Evolutionary conservation across 2,113 vertebrate genomes (phyloP), one percentile per base, ranked within the genome.

Genomic region (Alectura lathami): DNA sequence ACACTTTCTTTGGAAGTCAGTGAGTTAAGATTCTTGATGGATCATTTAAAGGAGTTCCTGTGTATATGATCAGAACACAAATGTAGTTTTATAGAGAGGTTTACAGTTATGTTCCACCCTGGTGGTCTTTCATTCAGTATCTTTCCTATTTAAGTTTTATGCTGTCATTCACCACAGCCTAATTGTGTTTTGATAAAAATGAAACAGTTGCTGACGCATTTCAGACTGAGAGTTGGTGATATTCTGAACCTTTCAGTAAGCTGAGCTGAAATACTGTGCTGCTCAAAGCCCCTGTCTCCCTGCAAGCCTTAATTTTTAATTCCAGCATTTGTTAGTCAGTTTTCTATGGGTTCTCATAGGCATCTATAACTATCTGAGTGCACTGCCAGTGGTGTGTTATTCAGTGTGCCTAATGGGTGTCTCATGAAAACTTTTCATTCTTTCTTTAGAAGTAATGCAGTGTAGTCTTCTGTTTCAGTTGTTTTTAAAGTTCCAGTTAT

Each of bases 111-210:
- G 95, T 97, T 98, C 98, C 94, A 97, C 97, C 83, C 86, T 97
- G 98, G 98, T 98, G 98, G 98, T 98, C 98, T 98, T 97, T 97
- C 91, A 87, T 90, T 88, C 87, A 96, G 92, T 97, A 98, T 98
- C 98, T 98, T 97, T 98, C 96, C 96, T 97, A 96, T 97, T 97
- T 97, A 96, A 98, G 97, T 98, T 98, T 98, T 98, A 98, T 98
- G 97, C 97, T 98, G 97, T 98, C 98, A 97, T 98, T 98, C 97
- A 97, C 98, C 98, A 97, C 98, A 98, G 96, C 88, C 96, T 97
- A 98, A 98, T 97, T 98, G 96, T 98, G 97, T 98, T 98, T 98
- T 98, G 97, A 97, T 98, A 97, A 97, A 97, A 98, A 97, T 69
- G 94, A 95, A 97, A 96, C 12, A 92, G 95, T 97, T 97, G 97